A percentile compares a stretch with the other conserved stretches of the same genome.
phyloP scores from a whole-genome alignment of 1,140 invertebrate genomes.

The Trichomalopsis sarcophagae region DNA sequence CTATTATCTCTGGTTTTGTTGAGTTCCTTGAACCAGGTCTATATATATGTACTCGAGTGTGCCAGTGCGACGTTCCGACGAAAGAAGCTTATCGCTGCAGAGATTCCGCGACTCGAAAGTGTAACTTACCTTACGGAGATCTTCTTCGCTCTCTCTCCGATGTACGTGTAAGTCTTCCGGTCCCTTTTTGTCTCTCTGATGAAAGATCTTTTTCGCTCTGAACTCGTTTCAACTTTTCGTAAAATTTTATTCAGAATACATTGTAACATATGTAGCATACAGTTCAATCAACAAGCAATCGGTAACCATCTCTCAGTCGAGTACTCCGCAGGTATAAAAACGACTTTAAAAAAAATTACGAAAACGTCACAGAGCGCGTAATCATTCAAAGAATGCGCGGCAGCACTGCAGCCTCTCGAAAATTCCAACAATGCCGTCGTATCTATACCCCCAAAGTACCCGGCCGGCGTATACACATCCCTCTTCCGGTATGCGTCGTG shows the following conservation, averaged over 20 bases:
- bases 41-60: background rate
- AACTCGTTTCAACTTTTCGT: too few species aligned
- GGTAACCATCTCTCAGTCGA: too few species aligned
- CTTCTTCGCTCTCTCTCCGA: background rate
- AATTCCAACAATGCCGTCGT: background rate
- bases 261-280: background rate
- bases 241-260: too few species aligned
- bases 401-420: background rate
- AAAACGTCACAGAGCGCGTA: too few species aligned
- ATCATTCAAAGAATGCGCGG: too few species aligned
- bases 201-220: too few species aligned
- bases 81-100: slow-evolving; percentile 23
- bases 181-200: background rate
- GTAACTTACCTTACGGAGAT: slow-evolving; percentile 14
- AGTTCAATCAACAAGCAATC: background rate
- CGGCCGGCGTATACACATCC: background rate
- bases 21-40: slow-evolving; percentile 30
- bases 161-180: too few species aligned
- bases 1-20: slow-evolving; percentile 38
- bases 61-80: background rate
- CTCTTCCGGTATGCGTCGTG: background rate
- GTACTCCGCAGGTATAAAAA: too few species aligned
- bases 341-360: too few species aligned
- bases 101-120: background rate
- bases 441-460: slow-evolving; percentile 13